Percentiles rank a stretch among this genome's conserved stretches.
These are phyloP conservation scores for Meiosimyza platycephala DNA, from an alignment of 2,888 invertebrate genomes.

Conservation along the genomic window DNA sequence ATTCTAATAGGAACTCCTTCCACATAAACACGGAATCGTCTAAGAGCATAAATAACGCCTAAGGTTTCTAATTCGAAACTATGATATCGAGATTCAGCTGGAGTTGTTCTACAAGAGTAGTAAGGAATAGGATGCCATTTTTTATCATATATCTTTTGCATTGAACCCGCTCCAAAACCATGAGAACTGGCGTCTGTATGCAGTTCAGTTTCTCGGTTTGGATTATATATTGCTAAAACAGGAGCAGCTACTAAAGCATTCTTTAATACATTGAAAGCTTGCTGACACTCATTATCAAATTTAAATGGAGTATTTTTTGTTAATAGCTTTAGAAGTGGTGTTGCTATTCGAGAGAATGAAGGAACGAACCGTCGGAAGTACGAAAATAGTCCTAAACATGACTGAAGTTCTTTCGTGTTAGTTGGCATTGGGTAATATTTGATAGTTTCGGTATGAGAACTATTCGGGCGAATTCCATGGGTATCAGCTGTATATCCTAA, in stretches of 20 bases:
- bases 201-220: no score
- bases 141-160: constrained; percentile 49
- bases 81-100: constrained; percentile 49
- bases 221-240: no score
- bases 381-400: no score
- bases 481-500: constrained; percentile 35
- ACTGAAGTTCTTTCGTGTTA: constrained; percentile 13
- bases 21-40: no score
- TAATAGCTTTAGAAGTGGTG: constrained; percentile 30
- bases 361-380: constrained; percentile 36
- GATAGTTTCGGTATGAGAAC: constrained; percentile 30
- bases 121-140: constrained; percentile 55
- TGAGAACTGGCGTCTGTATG: constrained; percentile 55
- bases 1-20: no score
- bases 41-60: no score
- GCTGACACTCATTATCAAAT: constrained; percentile 35
- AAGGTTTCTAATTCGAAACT: no score
- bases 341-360: constrained; percentile 36
- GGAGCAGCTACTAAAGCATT: no score
- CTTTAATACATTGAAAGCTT: constrained; percentile 32
- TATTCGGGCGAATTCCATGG: constrained; percentile 34
- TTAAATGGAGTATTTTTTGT: constrained; percentile 36
- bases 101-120: constrained; percentile 53
- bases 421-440: constrained; percentile 29
- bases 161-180: constrained; percentile 53